Base-by-base conservation (phyloP, 2,888 invertebrate species). In the Pandemis corylana region DNA sequence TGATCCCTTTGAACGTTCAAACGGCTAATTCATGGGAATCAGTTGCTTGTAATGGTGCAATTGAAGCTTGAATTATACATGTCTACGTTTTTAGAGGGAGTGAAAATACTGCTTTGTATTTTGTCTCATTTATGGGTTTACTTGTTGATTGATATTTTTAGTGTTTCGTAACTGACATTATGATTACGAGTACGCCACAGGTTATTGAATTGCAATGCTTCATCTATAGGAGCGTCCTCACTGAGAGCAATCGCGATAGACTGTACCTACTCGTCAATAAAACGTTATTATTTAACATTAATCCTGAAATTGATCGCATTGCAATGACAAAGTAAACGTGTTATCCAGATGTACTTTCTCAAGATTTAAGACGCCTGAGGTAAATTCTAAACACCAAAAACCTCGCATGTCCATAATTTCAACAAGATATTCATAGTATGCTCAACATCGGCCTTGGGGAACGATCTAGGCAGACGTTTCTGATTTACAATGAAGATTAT, bases 401-500 rank as follows among this genome's bases (percentile, higher is more conserved):
- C 12, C 51, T 68, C 10, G 74, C 69, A 42, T 69, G 51, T 15
- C 61, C 20, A 53, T n/a, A 68, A 28, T 74, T 70, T 70, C 65
- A 53, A 53, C 65, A 61, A 65, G 69, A 51, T 70, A 51, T 70
- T 65, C 61, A 53, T 53, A 49, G 62, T 62, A 42, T 61, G 73
- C 13, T 66, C 65, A 61, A 13, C 20, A 13, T 15, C 42, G 69
- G 69, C 69, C 74, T 70, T 70, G 69, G 42, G 12, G 51, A 51
- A 70, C 61, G 41, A 53, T 36, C 15, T 51, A 61, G 28, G 69
- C 73, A 51, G 44, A 44, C 69, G 70, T 61, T 44, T 51, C 20
- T 65, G 69, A 69, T 70, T 69, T 61, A 69, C 44, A 42, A 44
- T 51, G 59, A 51, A 74, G 74, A 70, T 74, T 70, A 61, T 61